Percentiles rank a stretch among this genome's conserved stretches.
These are phyloP conservation scores for Helicoverpa zea DNA, from an alignment of 1,140 invertebrate genomes.

Conservation along the genomic window DNA sequence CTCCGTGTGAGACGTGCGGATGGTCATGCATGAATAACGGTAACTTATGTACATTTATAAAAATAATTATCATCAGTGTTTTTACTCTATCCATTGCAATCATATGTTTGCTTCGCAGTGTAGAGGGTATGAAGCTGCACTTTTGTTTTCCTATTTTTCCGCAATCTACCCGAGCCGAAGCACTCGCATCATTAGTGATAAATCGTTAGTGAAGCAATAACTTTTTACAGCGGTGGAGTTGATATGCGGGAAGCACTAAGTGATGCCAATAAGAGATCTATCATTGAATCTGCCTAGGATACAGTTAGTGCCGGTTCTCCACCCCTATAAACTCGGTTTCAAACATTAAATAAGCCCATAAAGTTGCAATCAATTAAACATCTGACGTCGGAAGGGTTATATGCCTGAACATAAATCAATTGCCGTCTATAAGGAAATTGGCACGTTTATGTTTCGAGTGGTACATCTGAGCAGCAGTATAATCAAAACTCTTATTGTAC, in stretches of 20 bases:
- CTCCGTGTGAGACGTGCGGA: slow-evolving; percentile 20
- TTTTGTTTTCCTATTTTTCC: slow-evolving; percentile 11
- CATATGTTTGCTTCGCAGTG: not conserved
- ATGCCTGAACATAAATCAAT: slow-evolving; percentile 52
- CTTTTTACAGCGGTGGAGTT: slow-evolving; percentile 48
- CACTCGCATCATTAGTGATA: slow-evolving; percentile 39
- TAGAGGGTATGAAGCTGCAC: not conserved
- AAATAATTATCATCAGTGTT: slow-evolving; percentile 6
- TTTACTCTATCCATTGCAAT: slow-evolving; percentile 24
- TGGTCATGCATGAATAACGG: slow-evolving; percentile 32
- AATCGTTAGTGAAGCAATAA: slow-evolving; percentile 50
- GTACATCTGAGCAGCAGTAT: not conserved
- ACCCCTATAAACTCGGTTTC: slow-evolving; percentile 50
- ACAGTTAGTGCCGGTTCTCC: slow-evolving; percentile 41
- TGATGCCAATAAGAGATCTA: slow-evolving; percentile 50
- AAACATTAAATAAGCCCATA: slow-evolving; percentile 55
- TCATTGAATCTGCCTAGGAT: slow-evolving; percentile 44
- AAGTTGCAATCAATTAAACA: slow-evolving; percentile 58
- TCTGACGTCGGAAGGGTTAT: slow-evolving; percentile 47
- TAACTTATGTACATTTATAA: slow-evolving; percentile 24
- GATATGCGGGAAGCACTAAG: slow-evolving; percentile 52
- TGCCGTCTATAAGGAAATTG: slow-evolving; percentile 48
- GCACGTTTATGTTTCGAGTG: slow-evolving; percentile 37
- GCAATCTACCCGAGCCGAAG: not conserved
- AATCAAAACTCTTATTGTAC: not conserved